Base-by-base conservation (phyloP, 2,797 vertebrate species). In the Syngnathus acus region DNA sequence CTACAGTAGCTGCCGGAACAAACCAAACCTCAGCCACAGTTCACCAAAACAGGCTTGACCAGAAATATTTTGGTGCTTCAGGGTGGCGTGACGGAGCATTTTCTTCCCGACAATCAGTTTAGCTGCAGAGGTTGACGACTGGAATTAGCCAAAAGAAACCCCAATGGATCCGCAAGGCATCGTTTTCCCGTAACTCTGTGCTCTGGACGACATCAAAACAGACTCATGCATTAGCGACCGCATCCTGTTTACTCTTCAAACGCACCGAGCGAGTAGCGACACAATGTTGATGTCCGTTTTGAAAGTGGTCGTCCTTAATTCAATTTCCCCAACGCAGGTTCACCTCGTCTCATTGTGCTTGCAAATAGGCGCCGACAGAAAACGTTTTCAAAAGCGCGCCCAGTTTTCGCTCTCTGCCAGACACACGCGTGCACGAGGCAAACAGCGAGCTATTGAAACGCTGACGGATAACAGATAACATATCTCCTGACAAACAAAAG, bases 261-360 rank as follows among this genome's bases (percentile, higher is more conserved):
- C n/a, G 13, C 16, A 42, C 40, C 17, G 21, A 57, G 4, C 10
- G 26, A 57, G 9, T 13, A 17, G 13, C 3, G 32, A 7, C 26
- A 14, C 26, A 16, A 57, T 43, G 40, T 23, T n/a, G 59, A 26
- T 43, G 40, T 53, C 68, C 66, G 58, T 66, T 73, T 72, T 80
- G 63, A 62, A 76, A 70, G 73, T 64, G 47, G 68, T 59, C 65
- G 75, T n/a, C 65, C 73, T 65, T 84, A 84, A 84, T 76, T 72
- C 39, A 65, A 78, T 87, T 86, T 77, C 66, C 38, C 69, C 57
- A 77, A 83, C 69, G 65, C 72, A 73, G 62, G 58, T 58, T 69
- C 65, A 67, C 58, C 68, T 42, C 59, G 70, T 70, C 73, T 65
- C 72, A 74, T 48, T 58, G 64, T 63, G 64, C 65, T 67, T 39